Evolutionary conservation across 2,113 vertebrate genomes (phyloP), one percentile per base, ranked within the genome.

Genomic region (Isichthys henryi): DNA sequence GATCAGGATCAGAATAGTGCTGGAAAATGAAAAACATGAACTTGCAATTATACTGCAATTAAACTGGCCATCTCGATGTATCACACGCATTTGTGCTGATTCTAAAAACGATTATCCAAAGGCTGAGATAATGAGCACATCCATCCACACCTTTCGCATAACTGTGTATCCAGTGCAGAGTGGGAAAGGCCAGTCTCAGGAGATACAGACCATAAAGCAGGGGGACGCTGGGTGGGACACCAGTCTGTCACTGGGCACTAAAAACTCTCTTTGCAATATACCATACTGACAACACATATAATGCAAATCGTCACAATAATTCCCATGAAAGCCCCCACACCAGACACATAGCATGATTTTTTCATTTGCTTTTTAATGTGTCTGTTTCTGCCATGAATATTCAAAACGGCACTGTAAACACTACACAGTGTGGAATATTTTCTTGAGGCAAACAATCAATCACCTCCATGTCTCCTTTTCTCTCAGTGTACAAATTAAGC

Each of bases 401-500:
- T 70, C 9, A 70, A 70, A 70, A 62, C n/a, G 58, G 58, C 23
- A 52, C 23, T 66, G 19, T 23, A 8, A 84, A 46, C 15, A 45
- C 82, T 39, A n/a, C 82, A 48, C 43, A 48, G 8, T 9, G 84
- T 17, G 46, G 19, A 52, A 9, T 15, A 48, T 89, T 89, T 88
- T 46, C 45, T 90, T 80, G 39, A 88, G 88, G 89, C 88, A 94
- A 93, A 93, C 93, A 50, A 86, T 86, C 19, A 27, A 93, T 92
- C 90, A 91, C 91, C 92, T 82, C 80, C 90, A 77, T 88, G 74
- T 91, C 90, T 93, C 91, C 92, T 92, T 94, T 91, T 91, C 91
- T 92, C 92, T 92, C 87, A 88, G 21, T 91, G 66, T 93, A 85
- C 84, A 90, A 93, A 84, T 90, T 89, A 86, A 91, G 89, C 85